A percentile compares a stretch with the other conserved stretches of the same genome.
Evolutionary conservation across 1,140 invertebrate species (phyloP).

Genomic region (Atopsyche davidsoni): DNA sequence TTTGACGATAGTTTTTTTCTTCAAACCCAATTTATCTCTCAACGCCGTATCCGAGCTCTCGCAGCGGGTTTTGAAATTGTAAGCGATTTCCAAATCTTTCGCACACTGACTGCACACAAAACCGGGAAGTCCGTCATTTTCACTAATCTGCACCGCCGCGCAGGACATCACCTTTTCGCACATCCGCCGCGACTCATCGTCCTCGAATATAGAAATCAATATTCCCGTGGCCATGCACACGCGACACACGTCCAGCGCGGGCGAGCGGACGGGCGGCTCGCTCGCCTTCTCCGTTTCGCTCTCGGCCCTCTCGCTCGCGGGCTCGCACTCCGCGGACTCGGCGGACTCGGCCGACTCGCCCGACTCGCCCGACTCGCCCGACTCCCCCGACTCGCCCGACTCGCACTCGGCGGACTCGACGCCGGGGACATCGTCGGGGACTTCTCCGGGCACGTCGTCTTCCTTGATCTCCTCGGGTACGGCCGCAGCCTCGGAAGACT

Average conservation of each 20-base stretch:
- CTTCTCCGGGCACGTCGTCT: neutral
- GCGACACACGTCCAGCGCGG: constrained; percentile 16
- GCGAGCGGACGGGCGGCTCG: neutral
- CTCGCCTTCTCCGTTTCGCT: constrained; percentile 8
- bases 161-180: constrained; percentile 28
- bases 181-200: constrained; percentile 14
- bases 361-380: constrained; percentile 7
- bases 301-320: neutral
- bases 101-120: constrained; percentile 17
- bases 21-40: constrained; percentile 39
- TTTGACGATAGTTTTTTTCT: constrained; percentile 38
- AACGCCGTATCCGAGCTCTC: constrained; percentile 37
- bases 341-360: neutral
- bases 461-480: neutral
- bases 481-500: neutral
- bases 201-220: constrained; percentile 25
- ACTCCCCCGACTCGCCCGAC: neutral
- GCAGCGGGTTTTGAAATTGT: constrained; percentile 35
- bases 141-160: constrained; percentile 19
- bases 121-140: constrained; percentile 20
- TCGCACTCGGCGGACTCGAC: constrained; percentile 2
- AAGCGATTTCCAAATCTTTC: constrained; percentile 21
- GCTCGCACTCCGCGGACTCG: constrained; percentile 3
- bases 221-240: constrained; percentile 20
- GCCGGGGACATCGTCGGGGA: constrained; percentile 1